phyloP scores from a whole-genome alignment of 2,113 vertebrate genomes.

The Salvelinus namaycush region DNA sequence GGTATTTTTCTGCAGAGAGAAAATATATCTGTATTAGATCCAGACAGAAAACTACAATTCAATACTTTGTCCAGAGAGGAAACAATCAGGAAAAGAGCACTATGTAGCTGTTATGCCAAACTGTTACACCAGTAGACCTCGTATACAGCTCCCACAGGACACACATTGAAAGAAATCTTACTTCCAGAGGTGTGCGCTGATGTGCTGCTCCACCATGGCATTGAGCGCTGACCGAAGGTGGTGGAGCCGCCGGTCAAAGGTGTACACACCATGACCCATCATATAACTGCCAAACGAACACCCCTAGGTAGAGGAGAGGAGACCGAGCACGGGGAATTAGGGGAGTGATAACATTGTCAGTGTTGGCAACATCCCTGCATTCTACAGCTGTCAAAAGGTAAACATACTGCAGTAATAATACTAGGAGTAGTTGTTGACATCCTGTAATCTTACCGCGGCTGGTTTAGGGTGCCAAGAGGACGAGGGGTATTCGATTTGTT shows the following conservation, averaged over 20 bases:
- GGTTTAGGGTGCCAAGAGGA: constrained; percentile 80
- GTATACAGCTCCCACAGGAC: no score
- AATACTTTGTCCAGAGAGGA: no score
- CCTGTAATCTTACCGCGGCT: constrained; percentile 74
- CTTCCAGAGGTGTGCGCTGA: constrained; percentile 90
- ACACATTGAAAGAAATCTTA: constrained; percentile 61
- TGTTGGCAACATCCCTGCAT: background rate
- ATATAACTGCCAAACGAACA: constrained; percentile 88
- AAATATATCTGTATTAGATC: background rate
- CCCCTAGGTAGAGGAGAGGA: constrained; percentile 64
- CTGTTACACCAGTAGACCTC: no score
- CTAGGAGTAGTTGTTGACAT: background rate
- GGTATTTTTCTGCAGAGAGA: constrained; percentile 83
- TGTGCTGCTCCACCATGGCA: constrained; percentile 89
- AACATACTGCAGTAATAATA: background rate
- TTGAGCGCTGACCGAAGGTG: constrained; percentile 87
- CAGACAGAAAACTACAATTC: background rate
- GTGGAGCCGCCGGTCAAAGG: constrained; percentile 87
- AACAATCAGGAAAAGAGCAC: no score
- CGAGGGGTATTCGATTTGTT: constrained; percentile 75
- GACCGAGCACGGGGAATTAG: background rate
- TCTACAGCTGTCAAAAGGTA: background rate
- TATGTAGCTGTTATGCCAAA: no score
- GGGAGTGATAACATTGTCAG: background rate
- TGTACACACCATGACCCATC: constrained; percentile 85